Percentiles rank a stretch among this genome's conserved stretches.
Conservation (phyloP, 2,797 vertebrate species). For the Alosa sapidissima region DNA sequence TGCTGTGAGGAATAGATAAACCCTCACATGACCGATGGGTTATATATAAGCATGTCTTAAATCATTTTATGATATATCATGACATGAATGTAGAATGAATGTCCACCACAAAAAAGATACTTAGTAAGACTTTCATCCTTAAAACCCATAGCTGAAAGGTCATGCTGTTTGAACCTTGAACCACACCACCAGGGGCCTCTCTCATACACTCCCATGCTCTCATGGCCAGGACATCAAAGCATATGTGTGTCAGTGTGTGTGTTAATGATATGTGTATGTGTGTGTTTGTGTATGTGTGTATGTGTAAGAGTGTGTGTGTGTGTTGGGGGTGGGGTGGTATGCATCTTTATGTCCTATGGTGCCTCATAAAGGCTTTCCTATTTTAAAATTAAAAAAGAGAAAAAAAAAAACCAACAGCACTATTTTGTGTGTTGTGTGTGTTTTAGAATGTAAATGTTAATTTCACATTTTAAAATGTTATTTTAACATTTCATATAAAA, state of each 20-base stretch:
- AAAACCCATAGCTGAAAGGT: constrained; percentile 65
- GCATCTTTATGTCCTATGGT: not conserved
- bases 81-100: not conserved
- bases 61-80: not conserved
- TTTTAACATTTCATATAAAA: not conserved
- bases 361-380: not conserved
- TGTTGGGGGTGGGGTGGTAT: constrained; percentile 19
- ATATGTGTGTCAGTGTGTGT: constrained; percentile 58
- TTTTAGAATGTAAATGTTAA: not conserved
- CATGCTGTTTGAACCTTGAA: constrained; percentile 73
- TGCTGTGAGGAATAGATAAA: not conserved
- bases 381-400: not conserved
- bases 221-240: constrained; percentile 66
- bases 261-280: constrained; percentile 25
- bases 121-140: constrained; percentile 49
- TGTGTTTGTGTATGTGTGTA: not conserved
- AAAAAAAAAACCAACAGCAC: not conserved
- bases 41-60: not conserved
- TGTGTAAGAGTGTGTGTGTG: not conserved
- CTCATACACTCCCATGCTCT: constrained; percentile 58
- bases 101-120: constrained; percentile 38
- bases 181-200: constrained; percentile 57
- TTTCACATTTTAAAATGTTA: not conserved
- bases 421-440: not conserved
- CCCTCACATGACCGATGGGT: not conserved